These are phyloP conservation scores for Macrophya annulata DNA, from an alignment of 2,888 invertebrate species.

Conservation along the genomic window DNA sequence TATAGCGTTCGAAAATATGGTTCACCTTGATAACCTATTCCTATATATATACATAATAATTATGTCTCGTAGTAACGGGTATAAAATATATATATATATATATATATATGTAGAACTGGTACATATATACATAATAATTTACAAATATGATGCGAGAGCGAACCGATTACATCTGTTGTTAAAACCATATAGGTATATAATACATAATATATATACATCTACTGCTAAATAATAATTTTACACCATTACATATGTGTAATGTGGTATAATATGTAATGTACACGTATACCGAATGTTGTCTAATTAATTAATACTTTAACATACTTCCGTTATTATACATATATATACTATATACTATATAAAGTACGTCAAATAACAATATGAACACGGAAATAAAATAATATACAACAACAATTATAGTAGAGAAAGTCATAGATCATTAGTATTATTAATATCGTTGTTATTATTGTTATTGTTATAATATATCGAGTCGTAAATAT, in stretches of 20 bases:
- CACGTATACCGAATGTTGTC: not conserved
- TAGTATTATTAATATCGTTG: not conserved
- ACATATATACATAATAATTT: not conserved
- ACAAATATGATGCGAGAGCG: not conserved
- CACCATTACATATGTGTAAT: not conserved
- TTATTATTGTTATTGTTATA: not conserved
- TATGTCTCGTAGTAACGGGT: not conserved
- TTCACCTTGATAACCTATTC: conserved; percentile 24
- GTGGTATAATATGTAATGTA: too few species aligned
- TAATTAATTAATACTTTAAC: not conserved
- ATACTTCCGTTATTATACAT: not conserved
- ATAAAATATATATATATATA: too few species aligned
- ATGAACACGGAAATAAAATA: not conserved
- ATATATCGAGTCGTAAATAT: not conserved
- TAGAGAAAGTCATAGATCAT: not conserved
- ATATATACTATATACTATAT: not conserved
- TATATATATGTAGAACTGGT: too few species aligned
- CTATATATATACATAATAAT: not conserved
- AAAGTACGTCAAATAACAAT: not conserved
- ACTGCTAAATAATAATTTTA: not conserved
- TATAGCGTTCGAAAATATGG: conserved; percentile 30
- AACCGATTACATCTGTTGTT: not conserved
- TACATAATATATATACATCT: not conserved
- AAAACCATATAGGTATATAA: not conserved
- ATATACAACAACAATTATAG: not conserved